Evolutionary conservation across 2,113 vertebrate species (phyloP).

Genomic region (Bufo gargarizans): DNA sequence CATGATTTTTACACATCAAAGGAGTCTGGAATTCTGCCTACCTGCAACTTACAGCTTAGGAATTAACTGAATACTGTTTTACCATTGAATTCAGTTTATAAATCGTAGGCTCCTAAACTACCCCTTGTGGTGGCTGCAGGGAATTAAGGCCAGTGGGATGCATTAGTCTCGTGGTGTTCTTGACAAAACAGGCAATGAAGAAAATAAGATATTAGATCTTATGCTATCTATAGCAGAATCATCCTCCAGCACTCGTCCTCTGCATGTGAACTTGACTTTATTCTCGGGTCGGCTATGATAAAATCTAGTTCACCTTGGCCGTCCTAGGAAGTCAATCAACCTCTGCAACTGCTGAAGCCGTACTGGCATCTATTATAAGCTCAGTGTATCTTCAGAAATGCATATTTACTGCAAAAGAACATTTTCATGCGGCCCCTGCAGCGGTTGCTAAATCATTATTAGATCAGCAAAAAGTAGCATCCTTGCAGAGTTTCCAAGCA

Average conservation of each 20-base stretch:
- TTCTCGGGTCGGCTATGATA: background rate
- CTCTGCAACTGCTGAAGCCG: background rate
- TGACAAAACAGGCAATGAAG: background rate
- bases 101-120: background rate
- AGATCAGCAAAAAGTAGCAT: background rate
- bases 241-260: background rate
- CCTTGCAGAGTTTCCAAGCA: background rate
- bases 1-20: background rate
- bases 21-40: background rate
- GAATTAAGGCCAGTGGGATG: background rate
- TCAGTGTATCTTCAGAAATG: background rate
- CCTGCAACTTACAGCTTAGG: background rate
- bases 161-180: background rate
- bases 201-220: background rate
- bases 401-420: background rate
- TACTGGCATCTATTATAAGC: background rate
- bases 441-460: background rate
- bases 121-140: background rate
- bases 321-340: slow-evolving; percentile 9
- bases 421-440: background rate
- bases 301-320: background rate
- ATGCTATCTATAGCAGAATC: background rate
- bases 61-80: background rate
- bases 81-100: background rate
- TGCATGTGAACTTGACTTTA: background rate